phyloP scores from a whole-genome alignment of 2,888 invertebrate species.

The Myathropa florea region DNA sequence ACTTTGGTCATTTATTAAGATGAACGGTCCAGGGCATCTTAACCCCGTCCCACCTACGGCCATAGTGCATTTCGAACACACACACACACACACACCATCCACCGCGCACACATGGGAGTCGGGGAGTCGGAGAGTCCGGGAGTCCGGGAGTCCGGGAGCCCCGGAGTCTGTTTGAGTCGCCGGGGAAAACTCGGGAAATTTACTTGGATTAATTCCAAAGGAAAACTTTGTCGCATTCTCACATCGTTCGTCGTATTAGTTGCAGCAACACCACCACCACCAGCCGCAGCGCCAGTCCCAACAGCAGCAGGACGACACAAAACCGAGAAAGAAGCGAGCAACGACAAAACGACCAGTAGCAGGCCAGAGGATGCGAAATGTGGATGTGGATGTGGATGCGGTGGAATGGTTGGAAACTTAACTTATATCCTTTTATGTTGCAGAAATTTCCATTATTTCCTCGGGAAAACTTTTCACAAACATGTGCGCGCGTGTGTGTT shows the following conservation, averaged over 20 bases:
- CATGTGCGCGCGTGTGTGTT: neutral
- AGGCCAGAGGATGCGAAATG: constrained; percentile 49
- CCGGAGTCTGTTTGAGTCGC: neutral
- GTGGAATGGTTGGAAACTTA: constrained; percentile 42
- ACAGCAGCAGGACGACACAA: constrained; percentile 15
- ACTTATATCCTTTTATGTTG: constrained; percentile 70
- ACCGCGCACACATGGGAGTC: neutral
- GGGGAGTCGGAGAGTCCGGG: neutral
- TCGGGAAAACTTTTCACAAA: constrained; percentile 42
- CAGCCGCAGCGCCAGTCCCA: neutral
- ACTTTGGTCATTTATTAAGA: constrained; percentile 71
- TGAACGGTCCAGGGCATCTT: constrained; percentile 68
- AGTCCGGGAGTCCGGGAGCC: neutral
- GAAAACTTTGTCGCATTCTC: constrained; percentile 72
- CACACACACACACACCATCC: neutral
- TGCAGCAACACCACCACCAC: constrained; percentile 31
- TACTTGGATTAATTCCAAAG: constrained; percentile 72
- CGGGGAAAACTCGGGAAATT: constrained; percentile 60
- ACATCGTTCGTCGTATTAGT: constrained; percentile 70
- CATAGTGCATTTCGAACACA: constrained; percentile 40
- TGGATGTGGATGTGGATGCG: constrained; percentile 34
- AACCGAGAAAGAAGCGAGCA: constrained; percentile 30
- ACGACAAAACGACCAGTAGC: constrained; percentile 42
- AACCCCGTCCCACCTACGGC: constrained; percentile 25
- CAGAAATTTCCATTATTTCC: constrained; percentile 69